Evolutionary conservation across 2,113 vertebrate species (phyloP).

Genomic region (Oceanites oceanicus): DNA sequence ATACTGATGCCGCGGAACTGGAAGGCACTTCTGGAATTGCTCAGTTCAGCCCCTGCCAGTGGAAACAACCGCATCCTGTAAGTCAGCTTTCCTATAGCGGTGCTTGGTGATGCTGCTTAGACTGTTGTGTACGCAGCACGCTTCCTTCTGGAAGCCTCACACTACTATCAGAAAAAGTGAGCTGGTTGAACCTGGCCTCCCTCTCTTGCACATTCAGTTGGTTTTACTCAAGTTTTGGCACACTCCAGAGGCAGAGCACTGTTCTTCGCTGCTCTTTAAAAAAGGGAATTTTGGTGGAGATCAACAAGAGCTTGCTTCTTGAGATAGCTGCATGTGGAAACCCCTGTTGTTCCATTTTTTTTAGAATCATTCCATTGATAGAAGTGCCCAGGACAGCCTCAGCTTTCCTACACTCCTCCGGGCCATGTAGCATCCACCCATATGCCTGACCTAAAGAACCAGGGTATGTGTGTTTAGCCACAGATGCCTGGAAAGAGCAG

Average conservation of each 20-base stretch:
- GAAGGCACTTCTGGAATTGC: not conserved
- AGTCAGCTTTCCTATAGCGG: not conserved
- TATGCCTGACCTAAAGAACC: not conserved
- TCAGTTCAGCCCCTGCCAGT: not conserved
- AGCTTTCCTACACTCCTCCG: not conserved
- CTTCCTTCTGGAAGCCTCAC: not conserved
- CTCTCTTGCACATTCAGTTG: not conserved
- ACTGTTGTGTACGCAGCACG: not conserved
- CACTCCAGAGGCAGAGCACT: not conserved
- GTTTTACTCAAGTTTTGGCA: not conserved
- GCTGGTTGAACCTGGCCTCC: not conserved
- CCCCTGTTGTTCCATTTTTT: not conserved
- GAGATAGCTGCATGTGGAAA: rapidly evolving
- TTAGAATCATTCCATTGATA: not conserved
- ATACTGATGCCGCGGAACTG: not conserved
- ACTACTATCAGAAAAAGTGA: rapidly evolving
- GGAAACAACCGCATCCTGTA: not conserved
- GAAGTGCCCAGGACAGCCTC: not conserved
- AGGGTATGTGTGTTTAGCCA: not conserved
- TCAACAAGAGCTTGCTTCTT: not conserved
- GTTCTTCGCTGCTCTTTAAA: not conserved
- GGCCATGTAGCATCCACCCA: rapidly evolving
- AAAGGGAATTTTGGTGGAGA: not conserved
- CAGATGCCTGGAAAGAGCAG: not conserved
- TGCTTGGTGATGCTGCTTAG: not conserved